phyloP scores from a whole-genome alignment of 2,888 invertebrate genomes.

The Myopa testacea region DNA sequence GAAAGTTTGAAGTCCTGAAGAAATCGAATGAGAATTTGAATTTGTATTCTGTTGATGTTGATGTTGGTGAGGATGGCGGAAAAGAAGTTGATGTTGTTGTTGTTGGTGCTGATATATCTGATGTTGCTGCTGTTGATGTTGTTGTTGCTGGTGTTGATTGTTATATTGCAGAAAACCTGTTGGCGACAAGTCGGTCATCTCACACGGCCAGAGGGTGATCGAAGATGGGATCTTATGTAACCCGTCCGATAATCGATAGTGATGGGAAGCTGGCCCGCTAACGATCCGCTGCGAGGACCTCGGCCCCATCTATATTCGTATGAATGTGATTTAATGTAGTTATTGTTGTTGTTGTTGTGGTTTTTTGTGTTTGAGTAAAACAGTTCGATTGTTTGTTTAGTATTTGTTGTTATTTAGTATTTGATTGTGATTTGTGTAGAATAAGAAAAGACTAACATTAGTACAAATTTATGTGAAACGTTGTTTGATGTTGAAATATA shows the following conservation, averaged over 20 bases:
- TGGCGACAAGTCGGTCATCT: slow-evolving; percentile 79
- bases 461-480: background rate
- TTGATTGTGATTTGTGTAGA: background rate
- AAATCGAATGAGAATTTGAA: slow-evolving; percentile 49
- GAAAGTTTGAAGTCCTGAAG: slow-evolving; percentile 54
- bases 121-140: slow-evolving; percentile 52
- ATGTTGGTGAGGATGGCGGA: slow-evolving; percentile 49
- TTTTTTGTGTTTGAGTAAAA: background rate
- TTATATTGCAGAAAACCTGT: slow-evolving; percentile 63
- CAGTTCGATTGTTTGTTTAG: too few relatives aligned
- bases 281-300: slow-evolving; percentile 71
- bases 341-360: background rate
- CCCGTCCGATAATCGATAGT: slow-evolving; percentile 70
- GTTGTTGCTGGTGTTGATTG: slow-evolving; percentile 53
- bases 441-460: slow-evolving; percentile 14
- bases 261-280: slow-evolving; percentile 68
- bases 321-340: background rate
- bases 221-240: slow-evolving; percentile 90
- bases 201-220: slow-evolving; percentile 93
- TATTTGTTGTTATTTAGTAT: background rate
- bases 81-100: slow-evolving; percentile 47
- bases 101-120: slow-evolving; percentile 53
- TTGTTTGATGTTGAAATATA: background rate
- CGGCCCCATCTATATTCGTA: slow-evolving; percentile 82
- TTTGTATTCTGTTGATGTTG: slow-evolving; percentile 19